These are phyloP conservation scores for Brachionus koreanus DNA, from an alignment of 1,140 invertebrate species.

Conservation along the genomic window DNA sequence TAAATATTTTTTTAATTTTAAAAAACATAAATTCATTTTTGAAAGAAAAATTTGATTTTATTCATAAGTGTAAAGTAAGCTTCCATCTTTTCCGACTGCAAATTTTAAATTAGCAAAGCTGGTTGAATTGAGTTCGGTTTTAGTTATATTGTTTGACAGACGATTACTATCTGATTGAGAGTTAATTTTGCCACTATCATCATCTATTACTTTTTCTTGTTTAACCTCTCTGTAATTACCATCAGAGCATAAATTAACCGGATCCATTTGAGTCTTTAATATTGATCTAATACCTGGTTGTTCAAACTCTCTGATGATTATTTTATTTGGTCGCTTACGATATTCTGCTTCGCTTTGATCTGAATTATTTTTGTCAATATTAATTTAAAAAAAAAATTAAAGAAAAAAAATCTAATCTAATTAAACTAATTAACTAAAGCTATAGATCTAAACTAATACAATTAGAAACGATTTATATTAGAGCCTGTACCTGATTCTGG, in stretches of 20 bases:
- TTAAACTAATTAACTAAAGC: background rate
- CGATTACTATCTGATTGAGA: background rate
- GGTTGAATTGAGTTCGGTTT: background rate
- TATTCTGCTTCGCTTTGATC: background rate
- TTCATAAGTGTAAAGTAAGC: constrained; percentile 28
- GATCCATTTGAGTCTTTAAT: background rate
- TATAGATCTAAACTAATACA: background rate
- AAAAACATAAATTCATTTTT: background rate
- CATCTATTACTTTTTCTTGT: background rate
- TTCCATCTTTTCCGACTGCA: constrained; percentile 5
- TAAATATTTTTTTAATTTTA: background rate
- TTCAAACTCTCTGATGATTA: constrained; percentile 27
- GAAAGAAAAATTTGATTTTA: background rate
- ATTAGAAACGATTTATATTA: background rate
- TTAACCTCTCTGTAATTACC: background rate
- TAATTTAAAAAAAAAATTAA: background rate
- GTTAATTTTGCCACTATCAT: background rate
- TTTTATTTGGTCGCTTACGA: constrained; percentile 24
- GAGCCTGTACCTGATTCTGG: constrained; percentile 32
- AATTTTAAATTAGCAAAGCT: background rate
- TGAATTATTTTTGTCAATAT: constrained; percentile 24
- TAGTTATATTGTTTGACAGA: background rate
- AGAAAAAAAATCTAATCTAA: background rate
- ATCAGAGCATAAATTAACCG: background rate
- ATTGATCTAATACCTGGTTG: constrained; percentile 4